Base-by-base conservation (phyloP, 2,888 invertebrate genomes). In the Drosophila affinis region DNA sequence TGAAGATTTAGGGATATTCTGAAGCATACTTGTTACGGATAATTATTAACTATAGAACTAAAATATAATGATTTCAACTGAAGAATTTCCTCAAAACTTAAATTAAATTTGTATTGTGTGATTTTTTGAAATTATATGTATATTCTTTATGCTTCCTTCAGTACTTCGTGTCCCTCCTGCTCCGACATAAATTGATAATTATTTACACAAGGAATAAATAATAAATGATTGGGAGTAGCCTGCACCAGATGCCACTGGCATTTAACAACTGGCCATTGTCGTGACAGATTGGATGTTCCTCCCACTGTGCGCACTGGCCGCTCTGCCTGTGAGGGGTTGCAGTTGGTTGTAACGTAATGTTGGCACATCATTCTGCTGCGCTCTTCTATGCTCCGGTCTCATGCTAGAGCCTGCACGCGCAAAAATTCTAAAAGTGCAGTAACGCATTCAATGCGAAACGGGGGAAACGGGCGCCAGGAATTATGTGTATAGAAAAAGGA, bases 361-460 rank as follows among this genome's bases (percentile, higher is more conserved):
- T 60, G 51, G 49, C 65, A 60, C 62, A 49, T 67, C 24, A 24
- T 5, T 24, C 24, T 24, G 24, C 77, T 54, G 55, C 47, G 47
- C 9, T 17, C 32, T 29, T 6, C 59, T 21, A 5, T 12, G 12
- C 3, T 24, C 32, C 24, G 14, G 10, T 17, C 54, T 5, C 18
- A 29, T 10, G 29, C 44, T n/a, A 17, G 14, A 29, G 32, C 32
- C 44, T 60, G 32, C 65, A 49, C 52, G 49, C 76, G 53, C 74
- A 45, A 74, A 72, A 44, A 58, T 74, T 57, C 34, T 29, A 53
- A 72, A 62, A 24, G 17, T 32, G 17, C 85, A 81, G 85, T 59
- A 27, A 24, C 58, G 65, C 14, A 67, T 34, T 69, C 10, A 29
- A n/a, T 9, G 4, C 3, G 34, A 18, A 14, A 7, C n/a, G 39